Percentiles rank a stretch among this genome's conserved stretches.
Evolutionary conservation across 2,888 invertebrate species (phyloP).

Genomic region (Tanytarsus gracilentus): DNA sequence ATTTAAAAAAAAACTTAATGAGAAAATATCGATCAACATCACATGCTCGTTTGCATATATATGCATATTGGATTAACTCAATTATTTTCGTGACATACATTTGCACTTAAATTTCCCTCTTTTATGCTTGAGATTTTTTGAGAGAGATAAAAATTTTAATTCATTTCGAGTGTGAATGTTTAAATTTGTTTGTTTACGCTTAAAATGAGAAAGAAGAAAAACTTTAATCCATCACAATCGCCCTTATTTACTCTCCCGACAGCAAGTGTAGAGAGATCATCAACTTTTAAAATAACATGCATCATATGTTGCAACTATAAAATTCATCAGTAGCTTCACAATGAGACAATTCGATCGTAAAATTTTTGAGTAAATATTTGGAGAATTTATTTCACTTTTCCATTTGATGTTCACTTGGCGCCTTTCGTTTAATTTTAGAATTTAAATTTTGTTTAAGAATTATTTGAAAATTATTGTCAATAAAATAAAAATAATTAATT

Average conservation of each 20-base stretch:
- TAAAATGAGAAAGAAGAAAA: too few relatives aligned
- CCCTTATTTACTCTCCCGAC: constrained; percentile 6
- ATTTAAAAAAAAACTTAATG: too few relatives aligned
- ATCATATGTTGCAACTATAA: neutral
- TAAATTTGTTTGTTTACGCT: neutral
- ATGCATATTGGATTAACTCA: neutral
- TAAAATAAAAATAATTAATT: too few relatives aligned
- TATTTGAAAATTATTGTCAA: too few relatives aligned
- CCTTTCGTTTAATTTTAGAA: neutral
- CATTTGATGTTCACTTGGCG: constrained; percentile 14
- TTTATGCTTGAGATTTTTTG: neutral
- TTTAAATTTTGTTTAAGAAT: too few relatives aligned
- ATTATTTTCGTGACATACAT: neutral
- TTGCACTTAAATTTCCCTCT: neutral
- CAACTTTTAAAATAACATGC: too few relatives aligned
- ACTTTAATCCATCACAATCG: constrained; percentile 1
- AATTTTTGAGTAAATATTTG: too few relatives aligned
- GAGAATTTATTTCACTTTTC: neutral
- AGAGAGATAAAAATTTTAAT: neutral
- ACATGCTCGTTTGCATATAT: too few relatives aligned
- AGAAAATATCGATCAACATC: too few relatives aligned
- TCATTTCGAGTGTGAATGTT: neutral
- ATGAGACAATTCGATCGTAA: too few relatives aligned
- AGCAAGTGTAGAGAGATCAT: too few relatives aligned
- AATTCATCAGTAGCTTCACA: neutral